Percentiles rank a stretch among this genome's conserved stretches.
Evolutionary conservation across 2,888 invertebrate genomes (phyloP).

Genomic region (Liopterus haemorrhoidalis): DNA sequence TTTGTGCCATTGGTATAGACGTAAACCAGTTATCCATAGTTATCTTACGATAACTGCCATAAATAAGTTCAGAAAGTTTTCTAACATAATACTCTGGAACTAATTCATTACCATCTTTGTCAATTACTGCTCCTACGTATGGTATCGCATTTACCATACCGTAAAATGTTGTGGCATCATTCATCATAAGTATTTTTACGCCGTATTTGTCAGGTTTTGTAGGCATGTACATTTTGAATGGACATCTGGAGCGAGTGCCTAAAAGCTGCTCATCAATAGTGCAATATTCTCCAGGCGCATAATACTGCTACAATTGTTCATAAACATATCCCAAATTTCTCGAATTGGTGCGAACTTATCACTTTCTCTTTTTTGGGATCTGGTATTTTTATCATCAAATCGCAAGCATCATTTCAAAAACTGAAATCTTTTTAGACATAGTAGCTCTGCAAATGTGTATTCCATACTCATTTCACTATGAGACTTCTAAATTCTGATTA

Average conservation of each 20-base stretch:
- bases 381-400: constrained; percentile 25
- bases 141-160: constrained; percentile 38
- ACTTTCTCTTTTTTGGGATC: constrained; percentile 19
- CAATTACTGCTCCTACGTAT: constrained; percentile 35
- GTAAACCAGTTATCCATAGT: constrained; percentile 30
- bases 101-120: constrained; percentile 22
- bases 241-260: constrained; percentile 31
- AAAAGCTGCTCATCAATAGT: constrained; percentile 37
- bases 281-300: constrained; percentile 27
- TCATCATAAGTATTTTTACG: constrained; percentile 38
- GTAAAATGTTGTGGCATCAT: constrained; percentile 38
- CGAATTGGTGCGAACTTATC: constrained; percentile 34
- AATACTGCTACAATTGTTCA: constrained; percentile 27
- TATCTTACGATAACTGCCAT: constrained; percentile 28
- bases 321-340: constrained; percentile 33
- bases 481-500: constrained; percentile 18
- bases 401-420: constrained; percentile 25
- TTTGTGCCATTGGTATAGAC: constrained; percentile 27
- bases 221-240: constrained; percentile 34
- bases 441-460: constrained; percentile 24
- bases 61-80: constrained; percentile 31
- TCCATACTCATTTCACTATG: constrained; percentile 23
- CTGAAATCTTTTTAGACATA: constrained; percentile 25
- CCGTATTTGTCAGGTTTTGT: constrained; percentile 39
- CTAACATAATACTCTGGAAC: constrained; percentile 29